Evolutionary conservation across 2,888 invertebrate genomes (phyloP).

Genomic region (Trachelus tabidus): DNA sequence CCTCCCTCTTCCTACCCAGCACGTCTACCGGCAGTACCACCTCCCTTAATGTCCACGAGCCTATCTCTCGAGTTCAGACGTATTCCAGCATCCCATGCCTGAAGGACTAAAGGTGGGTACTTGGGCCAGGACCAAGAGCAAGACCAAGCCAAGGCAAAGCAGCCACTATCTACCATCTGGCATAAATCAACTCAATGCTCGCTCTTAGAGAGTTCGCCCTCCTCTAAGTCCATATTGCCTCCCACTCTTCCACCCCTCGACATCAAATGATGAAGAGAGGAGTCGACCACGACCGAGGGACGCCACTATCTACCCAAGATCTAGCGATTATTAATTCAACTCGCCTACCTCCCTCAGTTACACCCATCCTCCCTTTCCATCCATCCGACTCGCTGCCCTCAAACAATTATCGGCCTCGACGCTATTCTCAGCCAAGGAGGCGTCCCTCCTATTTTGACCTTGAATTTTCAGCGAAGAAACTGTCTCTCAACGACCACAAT

Average conservation of each 20-base stretch:
- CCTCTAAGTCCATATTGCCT: slow-evolving; percentile 55
- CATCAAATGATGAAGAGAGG: background rate
- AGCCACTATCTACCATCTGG: slow-evolving; percentile 63
- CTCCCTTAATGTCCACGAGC: slow-evolving; percentile 12
- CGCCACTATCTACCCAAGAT: slow-evolving; percentile 52
- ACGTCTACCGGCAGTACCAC: slow-evolving; percentile 2
- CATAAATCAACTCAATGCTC: slow-evolving; percentile 64
- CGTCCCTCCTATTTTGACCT: background rate
- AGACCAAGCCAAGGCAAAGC: slow-evolving; percentile 45
- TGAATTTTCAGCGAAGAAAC: background rate
- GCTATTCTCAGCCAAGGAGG: background rate
- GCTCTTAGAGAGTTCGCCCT: slow-evolving; percentile 55
- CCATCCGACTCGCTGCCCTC: background rate
- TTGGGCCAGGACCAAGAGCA: slow-evolving; percentile 34
- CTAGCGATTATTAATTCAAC: slow-evolving; percentile 63
- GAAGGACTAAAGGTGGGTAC: slow-evolving; percentile 34
- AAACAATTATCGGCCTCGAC: background rate
- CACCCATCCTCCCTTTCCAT: background rate
- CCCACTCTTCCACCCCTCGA: slow-evolving; percentile 35
- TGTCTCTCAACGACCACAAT: background rate
- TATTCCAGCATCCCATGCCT: slow-evolving; percentile 7
- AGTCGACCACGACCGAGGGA: slow-evolving; percentile 33
- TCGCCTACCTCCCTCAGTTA: slow-evolving; percentile 28
- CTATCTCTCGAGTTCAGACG: slow-evolving; percentile 10
- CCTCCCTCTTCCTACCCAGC: slow-evolving; percentile 6